Evolutionary conservation across 2,888 invertebrate species (phyloP).

Genomic region (Dinocampus coccinellae): DNA sequence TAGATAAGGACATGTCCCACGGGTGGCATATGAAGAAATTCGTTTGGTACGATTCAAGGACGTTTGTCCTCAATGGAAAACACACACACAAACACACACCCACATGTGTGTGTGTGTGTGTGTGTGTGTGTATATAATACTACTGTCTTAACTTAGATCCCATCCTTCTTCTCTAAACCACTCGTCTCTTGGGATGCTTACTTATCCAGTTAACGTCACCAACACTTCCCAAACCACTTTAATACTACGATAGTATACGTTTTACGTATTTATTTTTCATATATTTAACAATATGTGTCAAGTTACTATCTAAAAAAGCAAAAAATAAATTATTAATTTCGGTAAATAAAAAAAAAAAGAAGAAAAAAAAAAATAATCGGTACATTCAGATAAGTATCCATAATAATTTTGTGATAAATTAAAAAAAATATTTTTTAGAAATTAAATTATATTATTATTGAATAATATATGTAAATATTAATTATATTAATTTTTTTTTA

Average conservation of each 20-base stretch:
- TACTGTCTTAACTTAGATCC: conserved; percentile 51
- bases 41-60: conserved; percentile 34
- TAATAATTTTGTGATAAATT: no score
- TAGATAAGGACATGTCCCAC: conserved; percentile 53
- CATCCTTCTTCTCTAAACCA: conserved; percentile 44
- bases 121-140: conserved; percentile 36
- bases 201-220: conserved; percentile 54
- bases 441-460: no score
- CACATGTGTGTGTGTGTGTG: conserved; percentile 20
- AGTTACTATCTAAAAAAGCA: no score
- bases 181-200: conserved; percentile 53
- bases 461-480: no score
- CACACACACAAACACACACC: not conserved
- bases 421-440: no score
- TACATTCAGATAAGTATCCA: no score
- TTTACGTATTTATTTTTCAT: not conserved
- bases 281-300: no score
- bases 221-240: not conserved
- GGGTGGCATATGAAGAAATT: conserved; percentile 46
- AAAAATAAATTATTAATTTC: no score
- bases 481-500: no score
- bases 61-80: conserved; percentile 1
- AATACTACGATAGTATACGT: conserved; percentile 11
- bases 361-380: no score
- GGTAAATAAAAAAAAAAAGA: no score